Evolutionary conservation across 2,888 invertebrate species (phyloP), one percentile per base, ranked within the genome.

Genomic region (Mythimna ferrago): DNA sequence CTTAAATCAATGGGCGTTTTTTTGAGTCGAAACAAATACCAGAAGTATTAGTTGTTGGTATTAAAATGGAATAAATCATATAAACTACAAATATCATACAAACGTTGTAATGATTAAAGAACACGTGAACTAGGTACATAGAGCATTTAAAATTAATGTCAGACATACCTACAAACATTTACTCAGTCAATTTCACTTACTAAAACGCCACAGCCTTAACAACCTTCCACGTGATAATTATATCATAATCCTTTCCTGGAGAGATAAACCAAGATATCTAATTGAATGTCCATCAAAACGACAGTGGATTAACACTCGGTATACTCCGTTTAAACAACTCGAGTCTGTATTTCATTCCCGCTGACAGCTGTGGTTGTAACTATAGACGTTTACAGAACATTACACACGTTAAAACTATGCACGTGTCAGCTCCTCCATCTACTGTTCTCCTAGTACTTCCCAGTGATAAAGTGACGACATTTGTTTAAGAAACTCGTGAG

Each of bases 241-340:
- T 66, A 70, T 65, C 64, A 26, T 54, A 54, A 71, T 66, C 71
- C 19, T 38, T 66, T 72, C 54, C 82, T 58, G 19, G 14, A 56
- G 21, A 77, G 82, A 82, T 82, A 65, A 72, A 78, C 65, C 35
- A 10, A 72, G 82, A 78, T 66, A 78, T 57, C 64, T 72, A 67
- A 79, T 82, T 48, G 64, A 60, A 66, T 82, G 78, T 78, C 64
- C 54, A 71, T 78, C 56, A 82, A 44, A 41, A 67, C 60, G 78
- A 61, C 57, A 64, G 38, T 67, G 19, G 51, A 66, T 79, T 78
- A 71, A 64, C 72, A 78, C 64, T 76, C 21, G 19, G 70, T 76
- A 54, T 56, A 65, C 32, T 63, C 53, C 19, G 21, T 66, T 66
- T 54, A 53, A 54, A 64, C 57, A 66, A 32, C n/a, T 48, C 38